Evolutionary conservation across 2,888 invertebrate genomes (phyloP), one percentile per base, ranked within the genome.

Genomic region (Steinernema scapterisci): DNA sequence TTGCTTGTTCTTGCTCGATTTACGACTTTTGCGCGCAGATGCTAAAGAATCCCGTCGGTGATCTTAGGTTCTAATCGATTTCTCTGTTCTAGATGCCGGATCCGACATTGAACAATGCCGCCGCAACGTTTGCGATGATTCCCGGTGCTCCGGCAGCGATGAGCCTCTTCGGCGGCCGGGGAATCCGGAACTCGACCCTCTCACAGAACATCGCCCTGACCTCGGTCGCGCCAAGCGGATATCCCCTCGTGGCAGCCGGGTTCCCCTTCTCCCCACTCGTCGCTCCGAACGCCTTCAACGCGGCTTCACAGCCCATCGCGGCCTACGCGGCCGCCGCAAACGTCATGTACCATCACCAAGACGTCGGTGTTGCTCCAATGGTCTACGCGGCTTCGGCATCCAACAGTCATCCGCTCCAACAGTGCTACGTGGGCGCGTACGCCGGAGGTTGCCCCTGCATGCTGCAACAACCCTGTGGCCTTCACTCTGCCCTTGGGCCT

Each of bases 361-460:
- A 63, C 31, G 54, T 54, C 54, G 63, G 31, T 31, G 63, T 63
- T 16, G 19, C 27, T 25, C 63, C 63, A 3, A 63, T 63, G 63
- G 27, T 63, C 63, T 63, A 63, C 63, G 23, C 63, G 63, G 23
- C 63, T 63, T 27, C 63, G 63, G 63, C 63, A 63, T 63, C 63
- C 63, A 63, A 63, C 63, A 63, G 63, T 31, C 38, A 38, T 9
- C 27, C 27, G 1, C 63, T 63, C 63, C 63, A 63, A 25, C 63
- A 25, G 63, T 63, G 63, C 38, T 27, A 27, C 63, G 63, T 63
- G 25, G 63, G 63, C 6, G 23, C 63, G 13, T 63, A 63, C 31
- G 31, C 63, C 27, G 63, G 63, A 5, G 63, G 63, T 1, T 63
- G 63, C 19, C 63, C 63, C 27, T 63, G 63, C 63, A 21, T 63